Evolutionary conservation across 2,888 invertebrate species (phyloP).

Genomic region (Ormyrus rosae): DNA sequence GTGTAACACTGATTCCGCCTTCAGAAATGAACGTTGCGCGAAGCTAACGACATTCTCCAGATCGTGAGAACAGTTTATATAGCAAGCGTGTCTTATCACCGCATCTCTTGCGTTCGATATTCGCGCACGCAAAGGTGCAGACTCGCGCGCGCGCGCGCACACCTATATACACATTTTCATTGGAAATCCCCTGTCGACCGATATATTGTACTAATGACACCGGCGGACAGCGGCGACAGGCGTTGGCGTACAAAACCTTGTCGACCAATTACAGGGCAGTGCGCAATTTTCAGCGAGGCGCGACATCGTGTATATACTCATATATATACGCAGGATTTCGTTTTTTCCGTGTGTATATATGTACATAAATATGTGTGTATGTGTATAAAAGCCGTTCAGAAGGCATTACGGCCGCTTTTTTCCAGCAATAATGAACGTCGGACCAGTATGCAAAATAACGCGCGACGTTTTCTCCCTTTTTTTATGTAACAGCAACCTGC

Average conservation of each 20-base stretch:
- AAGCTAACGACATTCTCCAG: no score
- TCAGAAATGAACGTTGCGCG: no score
- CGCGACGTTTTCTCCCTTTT: constrained; percentile 34
- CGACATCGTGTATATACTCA: background rate
- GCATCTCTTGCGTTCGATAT: background rate
- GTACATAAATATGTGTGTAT: no score
- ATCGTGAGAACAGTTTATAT: no score
- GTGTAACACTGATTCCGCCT: no score
- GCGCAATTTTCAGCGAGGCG: constrained; percentile 37
- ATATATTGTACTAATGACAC: constrained; percentile 46
- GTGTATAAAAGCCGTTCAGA: background rate
- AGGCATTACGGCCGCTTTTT: constrained; percentile 11
- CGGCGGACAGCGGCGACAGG: background rate
- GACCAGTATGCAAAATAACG: constrained; percentile 48
- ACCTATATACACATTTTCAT: background rate
- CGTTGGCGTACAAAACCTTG: constrained; percentile 45
- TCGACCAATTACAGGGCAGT: constrained; percentile 42
- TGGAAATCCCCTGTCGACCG: constrained; percentile 24
- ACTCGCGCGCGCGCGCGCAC: background rate
- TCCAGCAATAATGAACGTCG: constrained; percentile 13
- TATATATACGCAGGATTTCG: background rate
- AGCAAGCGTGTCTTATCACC: background rate
- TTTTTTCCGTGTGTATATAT: background rate
- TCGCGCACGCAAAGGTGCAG: background rate
- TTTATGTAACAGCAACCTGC: background rate